Evolutionary conservation across 2,113 vertebrate species (phyloP), one percentile per base, ranked within the genome.

Genomic region (Lethenteron reissneri): DNA sequence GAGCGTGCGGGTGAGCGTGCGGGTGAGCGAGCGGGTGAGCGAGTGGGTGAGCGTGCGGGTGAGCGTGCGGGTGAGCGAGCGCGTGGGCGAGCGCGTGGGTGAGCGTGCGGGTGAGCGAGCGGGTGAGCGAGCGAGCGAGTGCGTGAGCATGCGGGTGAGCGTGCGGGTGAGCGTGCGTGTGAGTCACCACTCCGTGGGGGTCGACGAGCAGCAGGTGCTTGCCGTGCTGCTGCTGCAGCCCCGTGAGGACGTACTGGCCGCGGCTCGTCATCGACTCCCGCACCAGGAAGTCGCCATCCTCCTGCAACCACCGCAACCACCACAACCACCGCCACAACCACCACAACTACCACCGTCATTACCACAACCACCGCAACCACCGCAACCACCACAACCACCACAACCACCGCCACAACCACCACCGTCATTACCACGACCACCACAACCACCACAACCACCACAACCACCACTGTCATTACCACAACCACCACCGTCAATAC

Each of bases 121-220:
- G 60, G 2, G 60, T 64, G 60, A 14, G 60, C 17, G 60, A 15
- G 60, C n/a, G n/a, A n/a, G n/a, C n/a, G n/a, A n/a, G n/a, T n/a
- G n/a, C n/a, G n/a, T n/a, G n/a, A n/a, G n/a, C n/a, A n/a, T 19
- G 17, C 17, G 17, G 17, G 17, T 19, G 17, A 19, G 17, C 17
- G 17, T 19, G 17, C 17, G 17, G 17, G 17, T 2, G 17, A 19
- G 17, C 17, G n/a, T n/a, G 17, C 17, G 17, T 19, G 17, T 64
- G 60, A 68, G 91, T 88, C 80, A 97, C 94, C 89, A 96, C 92
- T 10, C 94, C 94, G 78, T 95, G 90, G 0, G 94, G 94, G 75
- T 97, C 92, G 76, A 97, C 94, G 3, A 97, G 84, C 74, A 97
- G 86, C 71, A 97, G 82, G 76, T 97, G 94, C 76, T 90, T 92